phyloP scores from a whole-genome alignment of 2,888 invertebrate species.

The Ellobium chinense region DNA sequence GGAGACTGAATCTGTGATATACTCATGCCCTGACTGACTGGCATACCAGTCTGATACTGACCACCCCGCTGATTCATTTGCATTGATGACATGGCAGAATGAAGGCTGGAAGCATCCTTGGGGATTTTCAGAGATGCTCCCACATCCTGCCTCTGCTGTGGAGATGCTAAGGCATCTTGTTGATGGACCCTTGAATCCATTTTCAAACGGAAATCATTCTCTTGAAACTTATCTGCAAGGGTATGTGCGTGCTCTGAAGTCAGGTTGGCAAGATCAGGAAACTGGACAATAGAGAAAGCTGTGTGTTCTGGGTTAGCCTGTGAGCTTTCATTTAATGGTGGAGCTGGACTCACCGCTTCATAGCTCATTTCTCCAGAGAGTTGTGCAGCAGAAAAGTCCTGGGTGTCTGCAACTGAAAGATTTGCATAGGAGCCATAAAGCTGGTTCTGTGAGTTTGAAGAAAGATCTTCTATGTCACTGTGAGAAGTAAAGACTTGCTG shows the following conservation, averaged over 20 bases:
- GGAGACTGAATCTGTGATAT: slow-evolving; percentile 7
- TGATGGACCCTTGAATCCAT: slow-evolving; percentile 26
- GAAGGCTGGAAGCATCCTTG: slow-evolving; percentile 28
- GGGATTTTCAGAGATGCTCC: slow-evolving; percentile 14
- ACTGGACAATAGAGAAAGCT: slow-evolving; percentile 40
- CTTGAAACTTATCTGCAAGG: slow-evolving; percentile 44
- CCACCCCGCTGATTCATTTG: slow-evolving; percentile 27
- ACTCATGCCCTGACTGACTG: slow-evolving; percentile 1
- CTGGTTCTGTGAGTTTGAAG: slow-evolving; percentile 49
- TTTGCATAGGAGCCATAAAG: slow-evolving; percentile 49
- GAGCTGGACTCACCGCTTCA: slow-evolving; percentile 71
- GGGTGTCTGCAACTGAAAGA: slow-evolving; percentile 36
- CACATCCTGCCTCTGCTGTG: slow-evolving; percentile 33
- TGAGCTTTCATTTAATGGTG: slow-evolving; percentile 58
- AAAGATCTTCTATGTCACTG: slow-evolving; percentile 53
- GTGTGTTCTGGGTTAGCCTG: slow-evolving; percentile 31
- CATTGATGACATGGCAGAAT: slow-evolving; percentile 27
- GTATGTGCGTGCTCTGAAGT: slow-evolving; percentile 41
- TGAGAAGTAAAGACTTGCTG: slow-evolving; percentile 41
- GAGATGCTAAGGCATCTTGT: slow-evolving; percentile 12
- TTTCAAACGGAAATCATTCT: slow-evolving; percentile 39
- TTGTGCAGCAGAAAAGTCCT: slow-evolving; percentile 44
- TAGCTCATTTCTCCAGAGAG: slow-evolving; percentile 61
- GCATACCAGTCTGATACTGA: slow-evolving; percentile 20
- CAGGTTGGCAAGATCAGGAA: slow-evolving; percentile 39